Conservation (phyloP, 2,888 invertebrate genomes). For the Caenorhabditis becei region DNA sequence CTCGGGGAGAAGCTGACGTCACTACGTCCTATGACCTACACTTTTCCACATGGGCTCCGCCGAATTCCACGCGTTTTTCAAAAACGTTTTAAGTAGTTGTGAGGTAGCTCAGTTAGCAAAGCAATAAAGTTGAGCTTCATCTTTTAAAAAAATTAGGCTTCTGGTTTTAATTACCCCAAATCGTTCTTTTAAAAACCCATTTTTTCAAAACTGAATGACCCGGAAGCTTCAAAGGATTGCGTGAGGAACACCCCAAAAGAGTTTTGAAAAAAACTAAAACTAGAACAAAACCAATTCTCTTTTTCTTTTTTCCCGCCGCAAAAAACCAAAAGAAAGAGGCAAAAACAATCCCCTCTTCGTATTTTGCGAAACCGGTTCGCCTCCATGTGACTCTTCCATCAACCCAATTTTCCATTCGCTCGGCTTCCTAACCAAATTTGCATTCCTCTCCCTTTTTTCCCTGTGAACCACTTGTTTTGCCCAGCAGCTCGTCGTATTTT, state of each 20-base stretch:
- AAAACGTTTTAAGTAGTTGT: too few species aligned
- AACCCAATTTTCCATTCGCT: neutral
- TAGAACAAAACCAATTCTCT: neutral
- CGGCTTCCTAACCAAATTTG: constrained; percentile 8
- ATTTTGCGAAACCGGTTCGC: neutral
- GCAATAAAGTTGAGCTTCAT: too few species aligned
- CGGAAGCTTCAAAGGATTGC: too few species aligned
- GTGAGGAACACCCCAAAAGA: neutral
- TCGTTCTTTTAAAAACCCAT: too few species aligned
- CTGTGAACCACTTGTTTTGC: constrained; percentile 13
- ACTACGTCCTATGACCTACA: constrained; percentile 29
- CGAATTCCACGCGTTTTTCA: neutral
- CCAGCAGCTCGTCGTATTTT: neutral
- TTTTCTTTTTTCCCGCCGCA: neutral
- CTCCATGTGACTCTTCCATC: neutral
- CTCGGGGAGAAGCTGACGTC: constrained; percentile 21
- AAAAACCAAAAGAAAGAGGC: neutral
- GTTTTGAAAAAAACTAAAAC: neutral
- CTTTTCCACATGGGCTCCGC: neutral
- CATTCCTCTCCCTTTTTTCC: constrained; percentile 1
- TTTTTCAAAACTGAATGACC: too few species aligned
- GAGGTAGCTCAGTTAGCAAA: too few species aligned
- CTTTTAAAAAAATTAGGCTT: too few species aligned
- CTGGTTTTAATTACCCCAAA: too few species aligned
- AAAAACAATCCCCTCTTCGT: neutral